Percentiles rank a stretch among this genome's conserved stretches.
These are phyloP conservation scores for Glaucidium brasilianum DNA, from an alignment of 2,113 vertebrate genomes.

Conservation along the genomic window DNA sequence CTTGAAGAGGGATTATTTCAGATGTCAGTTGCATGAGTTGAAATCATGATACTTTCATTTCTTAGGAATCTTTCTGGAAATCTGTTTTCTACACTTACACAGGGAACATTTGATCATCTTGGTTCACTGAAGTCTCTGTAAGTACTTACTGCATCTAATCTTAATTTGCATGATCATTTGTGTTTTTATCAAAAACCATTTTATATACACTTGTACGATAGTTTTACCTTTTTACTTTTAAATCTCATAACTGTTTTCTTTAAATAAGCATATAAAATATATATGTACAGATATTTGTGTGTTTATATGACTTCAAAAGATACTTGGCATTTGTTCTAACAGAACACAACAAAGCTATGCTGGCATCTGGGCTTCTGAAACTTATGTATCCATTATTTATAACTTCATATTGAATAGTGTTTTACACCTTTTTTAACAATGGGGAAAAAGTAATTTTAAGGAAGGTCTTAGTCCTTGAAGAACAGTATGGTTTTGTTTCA, in stretches of 20 bases:
- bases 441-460: neutral
- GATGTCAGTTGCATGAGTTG: neutral
- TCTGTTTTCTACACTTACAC: conserved; percentile 90
- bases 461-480: neutral
- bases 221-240: neutral
- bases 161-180: neutral
- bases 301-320: neutral
- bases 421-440: neutral
- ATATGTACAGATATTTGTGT: neutral
- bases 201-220: neutral
- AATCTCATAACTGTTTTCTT: neutral
- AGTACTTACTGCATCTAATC: conserved; percentile 67
- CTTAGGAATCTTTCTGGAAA: conserved; percentile 94
- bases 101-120: conserved; percentile 92
- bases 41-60: neutral
- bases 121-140: conserved; percentile 88
- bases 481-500: neutral
- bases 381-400: neutral
- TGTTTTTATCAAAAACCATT: neutral
- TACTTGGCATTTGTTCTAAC: neutral
- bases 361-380: neutral
- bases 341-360: neutral
- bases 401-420: neutral
- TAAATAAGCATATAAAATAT: neutral
- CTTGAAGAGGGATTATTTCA: neutral